phyloP scores from a whole-genome alignment of 2,888 invertebrate genomes.

The Eupithecia exiguata region DNA sequence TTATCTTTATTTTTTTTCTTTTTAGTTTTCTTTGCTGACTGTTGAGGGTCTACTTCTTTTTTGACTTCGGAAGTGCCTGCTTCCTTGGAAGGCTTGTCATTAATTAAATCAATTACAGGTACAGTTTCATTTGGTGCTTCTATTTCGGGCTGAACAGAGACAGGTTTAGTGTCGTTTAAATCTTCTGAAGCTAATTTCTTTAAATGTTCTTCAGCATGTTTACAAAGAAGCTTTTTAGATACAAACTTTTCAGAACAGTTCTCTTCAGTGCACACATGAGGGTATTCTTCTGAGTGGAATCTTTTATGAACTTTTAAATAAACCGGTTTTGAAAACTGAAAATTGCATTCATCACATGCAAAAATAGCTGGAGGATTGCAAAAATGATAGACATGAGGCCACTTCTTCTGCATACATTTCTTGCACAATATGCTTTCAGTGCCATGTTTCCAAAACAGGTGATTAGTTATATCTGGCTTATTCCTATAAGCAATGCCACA shows the following conservation, averaged over 20 bases:
- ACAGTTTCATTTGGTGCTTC: slow-evolving; percentile 66
- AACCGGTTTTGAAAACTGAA: slow-evolving; percentile 89
- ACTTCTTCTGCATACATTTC: slow-evolving; percentile 93
- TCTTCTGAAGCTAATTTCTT: slow-evolving; percentile 66
- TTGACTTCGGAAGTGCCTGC: slow-evolving; percentile 65
- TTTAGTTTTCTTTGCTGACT: slow-evolving; percentile 72
- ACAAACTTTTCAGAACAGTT: slow-evolving; percentile 90
- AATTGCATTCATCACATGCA: slow-evolving; percentile 91
- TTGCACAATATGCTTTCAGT: slow-evolving; percentile 94
- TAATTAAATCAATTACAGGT: slow-evolving; percentile 71
- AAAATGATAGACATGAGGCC: slow-evolving; percentile 96
- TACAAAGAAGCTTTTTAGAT: slow-evolving; percentile 89
- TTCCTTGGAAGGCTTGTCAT: slow-evolving; percentile 67
- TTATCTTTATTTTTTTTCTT: slow-evolving; percentile 79
- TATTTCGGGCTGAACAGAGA: slow-evolving; percentile 51
- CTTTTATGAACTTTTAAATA: slow-evolving; percentile 93
- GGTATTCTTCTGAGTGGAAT: slow-evolving; percentile 88
- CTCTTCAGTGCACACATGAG: slow-evolving; percentile 88
- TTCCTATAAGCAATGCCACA: slow-evolving; percentile 95
- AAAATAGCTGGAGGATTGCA: slow-evolving; percentile 92
- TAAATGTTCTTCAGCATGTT: slow-evolving; percentile 87
- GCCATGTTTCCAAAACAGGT: slow-evolving; percentile 96
- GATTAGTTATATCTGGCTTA: slow-evolving; percentile 94
- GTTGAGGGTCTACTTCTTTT: slow-evolving; percentile 62
- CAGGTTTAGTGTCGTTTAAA: slow-evolving; percentile 60